Evolutionary conservation across 1,140 invertebrate species (phyloP), one percentile per base, ranked within the genome.

Genomic region (Antheraea pernyi): DNA sequence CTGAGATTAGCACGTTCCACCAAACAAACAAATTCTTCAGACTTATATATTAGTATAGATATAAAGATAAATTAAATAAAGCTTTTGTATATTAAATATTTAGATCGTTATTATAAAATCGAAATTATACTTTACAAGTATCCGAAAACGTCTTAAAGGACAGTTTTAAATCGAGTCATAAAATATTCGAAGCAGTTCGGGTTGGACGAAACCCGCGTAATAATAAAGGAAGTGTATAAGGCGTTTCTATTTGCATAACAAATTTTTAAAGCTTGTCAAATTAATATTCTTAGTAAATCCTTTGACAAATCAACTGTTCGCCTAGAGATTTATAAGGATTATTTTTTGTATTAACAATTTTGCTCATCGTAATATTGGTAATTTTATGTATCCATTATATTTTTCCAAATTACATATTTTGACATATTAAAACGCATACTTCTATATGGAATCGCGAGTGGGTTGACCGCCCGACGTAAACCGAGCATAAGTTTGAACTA

Each of bases 211-310:
- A 79, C 74, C 76, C 72, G 78, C 73, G 83, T 86, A 84, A 86
- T 86, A 86, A 86, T 84, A 83, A 84, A 82, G 76, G 78, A 80
- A 84, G 80, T 81, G 82, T 82, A 84, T 81, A 82, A 84, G 82
- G 79, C 79, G 75, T 80, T 79, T 78, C 75, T 77, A 86, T 86
- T 86, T 86, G 82, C 84, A 84, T 86, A 81, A 86, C 82, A 81
- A 86, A 86, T 84, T 84, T 75, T 72, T 71, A 72, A 78, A 77
- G 77, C 75, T 74, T 67, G 19, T 71, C 46, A 69, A 71, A 84
- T 79, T 81, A 85, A 81, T 78, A 81, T 82, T 76, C 66, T 71
- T 68, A 71, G 72, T 76, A 84, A 84, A 85, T 84, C 79, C 75
- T 86, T 86, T 84, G 76, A 80, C 78, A 79, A 80, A 83, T 80